Base-by-base conservation (phyloP, 1,140 invertebrate genomes). In the Yoshiicerus persimilis region DNA sequence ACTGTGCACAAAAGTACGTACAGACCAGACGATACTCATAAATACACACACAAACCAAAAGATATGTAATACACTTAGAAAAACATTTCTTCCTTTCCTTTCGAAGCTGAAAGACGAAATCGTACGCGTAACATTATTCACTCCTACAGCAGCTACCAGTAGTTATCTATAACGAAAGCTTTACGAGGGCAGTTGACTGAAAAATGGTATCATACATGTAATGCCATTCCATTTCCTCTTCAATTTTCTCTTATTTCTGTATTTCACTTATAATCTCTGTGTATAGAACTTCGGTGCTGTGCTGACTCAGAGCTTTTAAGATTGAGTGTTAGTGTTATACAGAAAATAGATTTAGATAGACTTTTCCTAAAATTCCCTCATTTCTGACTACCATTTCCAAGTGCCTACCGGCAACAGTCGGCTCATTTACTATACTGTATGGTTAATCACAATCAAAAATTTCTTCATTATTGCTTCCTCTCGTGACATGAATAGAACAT, bases 181-280 rank as follows among this genome's bases (percentile, higher is more conserved):
- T 80, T 80, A 80, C 23, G 32, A 36, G 34, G n/a, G 32, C 75
- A 80, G 75, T 34, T 38, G 66, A 30, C 66, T 70, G 66, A 70
- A 32, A 70, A 70, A 70, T 25, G 27, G 64, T 11, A 30, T 30
- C 27, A 70, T 30, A 70, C 64, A 30, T n/a, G 9, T 80, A 80
- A 34, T 80, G 75, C 32, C 75, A 80, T 38, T 80, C 75, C 75
- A 80, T 80, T 80, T 80, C 75, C 75, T 80, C 75, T 80, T 80
- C 32, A 34, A 32, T 34, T 32, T 80, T 16, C 36, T 32, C 36
- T 32, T 34, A 6, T 5, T 36, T n/a, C 4, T 36, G 32, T 25
- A 8, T 16, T 80, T 0, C 16, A 70, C 13, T 30, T 25, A 56
- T 56, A n/a, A n/a, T n/a, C n/a, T n/a, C n/a, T n/a, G n/a, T n/a